A percentile compares a stretch with the other conserved stretches of the same genome.
Conservation (phyloP, 2,888 invertebrate species). For the Balanococcus diminutus region DNA sequence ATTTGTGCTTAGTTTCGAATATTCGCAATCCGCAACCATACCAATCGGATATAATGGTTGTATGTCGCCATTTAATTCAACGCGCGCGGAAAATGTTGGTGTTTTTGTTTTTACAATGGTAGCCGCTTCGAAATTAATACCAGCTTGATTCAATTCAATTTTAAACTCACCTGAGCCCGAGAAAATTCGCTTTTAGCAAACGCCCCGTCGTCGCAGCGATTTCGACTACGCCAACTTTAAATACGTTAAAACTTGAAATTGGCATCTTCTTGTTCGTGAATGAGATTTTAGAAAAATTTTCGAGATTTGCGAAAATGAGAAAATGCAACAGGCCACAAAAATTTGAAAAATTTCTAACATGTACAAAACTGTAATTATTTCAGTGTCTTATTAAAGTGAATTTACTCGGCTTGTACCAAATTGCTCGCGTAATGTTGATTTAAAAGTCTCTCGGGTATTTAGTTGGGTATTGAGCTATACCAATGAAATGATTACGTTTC, state of each 20-base stretch:
- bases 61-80: conserved; percentile 53
- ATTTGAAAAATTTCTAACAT: too few relatives aligned
- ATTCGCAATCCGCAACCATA: conserved; percentile 54
- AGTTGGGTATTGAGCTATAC: not conserved
- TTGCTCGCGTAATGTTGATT: not conserved
- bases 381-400: not conserved
- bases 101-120: conserved; percentile 49
- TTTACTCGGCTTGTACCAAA: not conserved
- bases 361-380: too few relatives aligned
- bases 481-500: not conserved
- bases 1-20: conserved; percentile 53
- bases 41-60: conserved; percentile 54
- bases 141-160: conserved; percentile 48
- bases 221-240: too few relatives aligned
- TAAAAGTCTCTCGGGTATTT: not conserved
- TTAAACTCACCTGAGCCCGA: not conserved
- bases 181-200: not conserved
- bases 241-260: too few relatives aligned
- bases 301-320: too few relatives aligned
- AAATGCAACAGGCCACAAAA: too few relatives aligned
- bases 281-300: too few relatives aligned
- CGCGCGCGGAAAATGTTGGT: conserved; percentile 51
- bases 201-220: too few relatives aligned
- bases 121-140: conserved; percentile 51
- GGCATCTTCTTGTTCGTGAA: too few relatives aligned